Percentiles rank a stretch among this genome's conserved stretches.
Conservation (phyloP, 2,888 invertebrate genomes). For the Eilema sororculum region DNA sequence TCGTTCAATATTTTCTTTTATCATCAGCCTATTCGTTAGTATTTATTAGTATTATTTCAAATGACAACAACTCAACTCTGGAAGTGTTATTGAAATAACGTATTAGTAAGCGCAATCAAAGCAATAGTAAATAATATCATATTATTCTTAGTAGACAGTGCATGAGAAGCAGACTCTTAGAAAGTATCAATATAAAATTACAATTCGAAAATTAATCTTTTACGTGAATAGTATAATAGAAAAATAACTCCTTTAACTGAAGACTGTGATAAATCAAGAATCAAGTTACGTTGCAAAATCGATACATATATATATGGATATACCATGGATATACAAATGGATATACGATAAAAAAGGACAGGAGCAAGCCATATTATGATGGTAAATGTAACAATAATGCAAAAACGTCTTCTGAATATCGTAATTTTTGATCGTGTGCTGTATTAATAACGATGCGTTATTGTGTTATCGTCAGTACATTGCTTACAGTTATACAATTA, state of each 20-base stretch:
- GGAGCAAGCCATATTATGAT: neutral
- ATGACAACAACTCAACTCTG: neutral
- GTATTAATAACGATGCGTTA: neutral
- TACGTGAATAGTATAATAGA: neutral
- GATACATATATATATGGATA: too few relatives aligned
- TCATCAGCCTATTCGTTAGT: neutral
- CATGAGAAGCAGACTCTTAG: neutral
- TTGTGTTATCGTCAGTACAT: neutral
- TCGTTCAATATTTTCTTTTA: neutral
- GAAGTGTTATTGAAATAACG: conserved; percentile 12
- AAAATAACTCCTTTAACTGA: neutral
- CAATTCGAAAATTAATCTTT: neutral
- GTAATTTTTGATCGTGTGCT: neutral
- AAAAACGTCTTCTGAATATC: neutral
- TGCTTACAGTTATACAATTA: neutral
- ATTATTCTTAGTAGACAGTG: neutral
- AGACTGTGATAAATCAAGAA: neutral
- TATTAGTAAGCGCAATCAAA: conserved; percentile 6
- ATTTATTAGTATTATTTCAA: neutral
- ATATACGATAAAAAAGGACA: neutral
- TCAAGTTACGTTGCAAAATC: too few relatives aligned
- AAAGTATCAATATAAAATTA: neutral
- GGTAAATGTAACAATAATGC: neutral
- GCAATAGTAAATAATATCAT: neutral
- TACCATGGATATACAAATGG: too few relatives aligned